Conservation (phyloP, 2,888 invertebrate genomes). For the Tholera decimalis region DNA sequence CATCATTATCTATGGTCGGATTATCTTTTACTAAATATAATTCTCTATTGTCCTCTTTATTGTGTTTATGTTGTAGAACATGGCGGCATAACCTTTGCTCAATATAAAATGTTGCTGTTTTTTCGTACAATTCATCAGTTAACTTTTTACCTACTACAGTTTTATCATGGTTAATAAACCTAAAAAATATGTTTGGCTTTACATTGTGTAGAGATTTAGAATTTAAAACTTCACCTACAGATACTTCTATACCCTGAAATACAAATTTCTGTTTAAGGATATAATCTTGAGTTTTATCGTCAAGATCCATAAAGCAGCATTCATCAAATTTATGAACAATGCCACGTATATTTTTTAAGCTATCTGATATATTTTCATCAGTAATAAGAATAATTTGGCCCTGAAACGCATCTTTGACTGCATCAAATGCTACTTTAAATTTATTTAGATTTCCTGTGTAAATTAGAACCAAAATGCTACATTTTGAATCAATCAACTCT, state of each 20-base stretch:
- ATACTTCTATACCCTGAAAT: conserved; percentile 35
- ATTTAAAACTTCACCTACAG: conserved; percentile 8
- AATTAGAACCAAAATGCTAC: conserved; percentile 13
- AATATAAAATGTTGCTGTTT: conserved; percentile 24
- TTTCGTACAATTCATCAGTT: conserved; percentile 1
- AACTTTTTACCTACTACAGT: conserved; percentile 28
- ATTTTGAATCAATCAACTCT: conserved; percentile 6
- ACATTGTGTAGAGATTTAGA: conserved; percentile 6
- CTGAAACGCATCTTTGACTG: conserved; percentile 8
- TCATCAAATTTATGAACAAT: too few species aligned
- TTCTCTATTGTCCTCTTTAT: neutral
- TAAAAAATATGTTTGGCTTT: conserved; percentile 14
- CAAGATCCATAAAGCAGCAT: conserved; percentile 24
- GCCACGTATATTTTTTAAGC: neutral
- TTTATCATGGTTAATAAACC: conserved; percentile 22
- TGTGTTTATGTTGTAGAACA: conserved; percentile 20
- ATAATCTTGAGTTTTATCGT: neutral
- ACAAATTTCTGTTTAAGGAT: conserved; percentile 25
- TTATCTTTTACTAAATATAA: conserved; percentile 6
- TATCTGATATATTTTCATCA: neutral
- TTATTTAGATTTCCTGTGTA: neutral
- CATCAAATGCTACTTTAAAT: neutral
- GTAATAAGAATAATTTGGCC: conserved; percentile 37
- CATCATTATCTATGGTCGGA: too few species aligned
- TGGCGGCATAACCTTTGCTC: conserved; percentile 27